These are phyloP conservation scores for Scaptomyza pallida DNA, from an alignment of 1,140 invertebrate genomes.

Conservation along the genomic window DNA sequence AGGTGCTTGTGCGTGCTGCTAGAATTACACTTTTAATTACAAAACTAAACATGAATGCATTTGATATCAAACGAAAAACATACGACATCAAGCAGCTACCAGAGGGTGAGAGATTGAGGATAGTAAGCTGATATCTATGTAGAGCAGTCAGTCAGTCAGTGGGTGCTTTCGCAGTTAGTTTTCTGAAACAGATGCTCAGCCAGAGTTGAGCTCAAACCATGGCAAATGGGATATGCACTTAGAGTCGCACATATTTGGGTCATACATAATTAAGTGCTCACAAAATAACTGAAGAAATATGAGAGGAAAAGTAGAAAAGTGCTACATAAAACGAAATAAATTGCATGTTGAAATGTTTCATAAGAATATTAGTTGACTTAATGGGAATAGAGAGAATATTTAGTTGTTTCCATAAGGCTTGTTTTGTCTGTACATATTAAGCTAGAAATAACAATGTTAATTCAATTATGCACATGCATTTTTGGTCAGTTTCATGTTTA, in stretches of 20 bases:
- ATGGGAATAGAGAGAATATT: not conserved
- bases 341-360: not conserved
- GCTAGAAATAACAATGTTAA: not conserved
- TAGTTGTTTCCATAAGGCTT: not conserved
- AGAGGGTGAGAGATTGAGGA: not conserved
- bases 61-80: constrained; percentile 71
- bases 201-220: not conserved
- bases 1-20: constrained; percentile 45
- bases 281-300: too few species aligned
- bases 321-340: not conserved
- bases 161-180: constrained; percentile 2
- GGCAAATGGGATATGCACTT: not conserved
- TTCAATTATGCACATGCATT: not conserved
- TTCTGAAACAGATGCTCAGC: not conserved
- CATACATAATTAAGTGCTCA: not conserved
- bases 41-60: constrained; percentile 80
- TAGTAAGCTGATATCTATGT: constrained; percentile 10
- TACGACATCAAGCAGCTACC: not conserved
- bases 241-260: not conserved
- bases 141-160: constrained; percentile 1
- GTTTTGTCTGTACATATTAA: not conserved
- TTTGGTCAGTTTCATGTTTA: not conserved
- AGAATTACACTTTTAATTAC: constrained; percentile 78
- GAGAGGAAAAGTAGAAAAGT: not conserved
- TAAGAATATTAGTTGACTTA: not conserved